Conservation (phyloP, 1,140 invertebrate species). For the Drosophila arizonae region DNA sequence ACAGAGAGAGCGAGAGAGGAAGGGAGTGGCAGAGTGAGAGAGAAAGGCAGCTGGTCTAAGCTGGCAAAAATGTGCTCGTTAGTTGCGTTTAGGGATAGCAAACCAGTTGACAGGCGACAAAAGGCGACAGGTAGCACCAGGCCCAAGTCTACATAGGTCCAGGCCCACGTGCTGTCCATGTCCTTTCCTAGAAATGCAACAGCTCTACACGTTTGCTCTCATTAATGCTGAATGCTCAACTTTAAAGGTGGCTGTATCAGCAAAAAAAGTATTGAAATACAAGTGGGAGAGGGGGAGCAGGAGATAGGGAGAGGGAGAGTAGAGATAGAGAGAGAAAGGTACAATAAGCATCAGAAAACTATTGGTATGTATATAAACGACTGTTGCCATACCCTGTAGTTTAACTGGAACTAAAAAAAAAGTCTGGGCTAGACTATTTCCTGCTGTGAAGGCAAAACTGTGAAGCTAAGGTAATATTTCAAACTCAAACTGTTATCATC, state of each 20-base stretch:
- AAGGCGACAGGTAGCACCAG: conserved; percentile 12
- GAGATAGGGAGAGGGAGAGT: background rate
- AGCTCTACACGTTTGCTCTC: conserved; percentile 26
- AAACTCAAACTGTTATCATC: background rate
- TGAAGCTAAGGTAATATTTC: no score
- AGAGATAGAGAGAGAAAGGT: background rate
- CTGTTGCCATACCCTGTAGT: no score
- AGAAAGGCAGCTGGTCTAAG: background rate
- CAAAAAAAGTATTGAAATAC: conserved; percentile 15
- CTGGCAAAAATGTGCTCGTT: conserved; percentile 49
- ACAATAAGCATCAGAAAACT: background rate
- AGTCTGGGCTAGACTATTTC: no score
- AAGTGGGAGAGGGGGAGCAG: background rate
- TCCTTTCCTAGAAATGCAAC: no score
- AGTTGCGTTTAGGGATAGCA: conserved; percentile 51
- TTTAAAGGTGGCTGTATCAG: conserved; percentile 44
- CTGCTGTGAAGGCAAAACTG: no score
- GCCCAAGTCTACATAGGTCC: background rate
- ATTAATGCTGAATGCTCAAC: conserved; percentile 51
- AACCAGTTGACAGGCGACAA: conserved; percentile 53
- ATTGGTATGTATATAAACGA: background rate
- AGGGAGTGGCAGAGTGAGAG: background rate
- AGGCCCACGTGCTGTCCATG: background rate
- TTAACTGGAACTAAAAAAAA: background rate
- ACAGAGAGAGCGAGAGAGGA: background rate